These are phyloP conservation scores for Dendrolimus punctatus DNA, from an alignment of 1,140 invertebrate genomes.

Conservation along the genomic window DNA sequence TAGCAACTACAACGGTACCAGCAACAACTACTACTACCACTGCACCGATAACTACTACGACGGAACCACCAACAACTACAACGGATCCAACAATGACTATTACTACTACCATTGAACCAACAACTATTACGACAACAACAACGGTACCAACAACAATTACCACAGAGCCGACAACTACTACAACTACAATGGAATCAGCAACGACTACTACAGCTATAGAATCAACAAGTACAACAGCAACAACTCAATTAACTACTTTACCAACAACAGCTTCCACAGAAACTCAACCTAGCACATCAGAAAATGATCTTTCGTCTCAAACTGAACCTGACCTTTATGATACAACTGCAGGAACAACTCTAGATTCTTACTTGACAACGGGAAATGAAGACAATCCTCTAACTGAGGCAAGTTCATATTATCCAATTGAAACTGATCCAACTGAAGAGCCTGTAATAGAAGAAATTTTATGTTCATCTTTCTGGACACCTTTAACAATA, in stretches of 20 bases:
- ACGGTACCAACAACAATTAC: not conserved
- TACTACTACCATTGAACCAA: constrained; percentile 3
- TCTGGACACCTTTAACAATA: constrained; percentile 23
- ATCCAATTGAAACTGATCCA: constrained; percentile 1
- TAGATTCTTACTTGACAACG: not conserved
- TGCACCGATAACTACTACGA: constrained; percentile 3
- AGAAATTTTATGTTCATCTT: not conserved
- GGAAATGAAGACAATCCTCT: constrained; percentile 1
- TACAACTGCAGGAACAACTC: not conserved
- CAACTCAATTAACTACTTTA: not conserved
- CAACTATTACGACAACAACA: constrained; percentile 4
- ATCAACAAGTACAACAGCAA: not conserved
- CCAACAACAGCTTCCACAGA: not conserved
- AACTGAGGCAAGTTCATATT: not conserved
- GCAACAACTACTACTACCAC: not conserved
- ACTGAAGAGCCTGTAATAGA: not conserved
- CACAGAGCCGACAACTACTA: constrained; percentile 1
- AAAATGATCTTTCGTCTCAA: not conserved
- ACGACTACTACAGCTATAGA: constrained; percentile 1
- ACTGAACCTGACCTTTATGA: not conserved
- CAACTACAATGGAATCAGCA: not conserved
- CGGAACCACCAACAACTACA: constrained; percentile 2
- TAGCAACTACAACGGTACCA: not conserved
- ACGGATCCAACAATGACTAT: constrained; percentile 1
- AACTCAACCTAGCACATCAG: not conserved